Conservation (phyloP, 1,140 invertebrate species). For the Drosophila chauvacae region DNA sequence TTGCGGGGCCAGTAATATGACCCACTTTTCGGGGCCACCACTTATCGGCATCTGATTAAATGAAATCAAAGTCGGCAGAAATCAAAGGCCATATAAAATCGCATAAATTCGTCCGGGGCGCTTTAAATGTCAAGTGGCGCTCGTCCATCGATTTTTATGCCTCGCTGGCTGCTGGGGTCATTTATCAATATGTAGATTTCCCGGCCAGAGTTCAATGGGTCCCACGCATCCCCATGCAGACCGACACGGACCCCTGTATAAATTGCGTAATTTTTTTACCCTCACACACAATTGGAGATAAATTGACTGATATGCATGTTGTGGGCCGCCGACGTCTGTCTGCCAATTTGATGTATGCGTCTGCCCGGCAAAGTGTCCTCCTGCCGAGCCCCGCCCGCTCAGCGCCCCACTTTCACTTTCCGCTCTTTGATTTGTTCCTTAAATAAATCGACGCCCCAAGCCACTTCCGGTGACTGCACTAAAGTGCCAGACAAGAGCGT, state of each 20-base stretch:
- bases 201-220: slow-evolving; percentile 61
- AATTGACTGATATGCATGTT: slow-evolving; percentile 79
- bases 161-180: slow-evolving; percentile 55
- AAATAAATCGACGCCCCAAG: slow-evolving; percentile 65
- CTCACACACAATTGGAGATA: slow-evolving; percentile 62
- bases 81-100: slow-evolving; percentile 53
- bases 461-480: slow-evolving; percentile 50
- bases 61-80: slow-evolving; percentile 65
- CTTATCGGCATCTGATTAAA: slow-evolving; percentile 66
- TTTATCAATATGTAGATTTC: slow-evolving; percentile 82
- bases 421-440: slow-evolving; percentile 56
- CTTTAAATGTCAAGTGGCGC: slow-evolving; percentile 61
- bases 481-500: slow-evolving; percentile 56
- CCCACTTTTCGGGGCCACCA: slow-evolving; percentile 23
- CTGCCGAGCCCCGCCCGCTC: slow-evolving; percentile 2
- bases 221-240: slow-evolving; percentile 10
- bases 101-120: slow-evolving; percentile 48
- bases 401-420: slow-evolving; percentile 61
- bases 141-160: slow-evolving; percentile 68
- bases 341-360: slow-evolving; percentile 69
- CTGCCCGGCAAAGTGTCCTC: slow-evolving; percentile 54
- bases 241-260: slow-evolving; percentile 34
- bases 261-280: slow-evolving; percentile 71
- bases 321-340: slow-evolving; percentile 53
- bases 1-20: slow-evolving; percentile 10